These are phyloP conservation scores for Drosophila buzzatii DNA, from an alignment of 2,888 invertebrate genomes.

Conservation along the genomic window DNA sequence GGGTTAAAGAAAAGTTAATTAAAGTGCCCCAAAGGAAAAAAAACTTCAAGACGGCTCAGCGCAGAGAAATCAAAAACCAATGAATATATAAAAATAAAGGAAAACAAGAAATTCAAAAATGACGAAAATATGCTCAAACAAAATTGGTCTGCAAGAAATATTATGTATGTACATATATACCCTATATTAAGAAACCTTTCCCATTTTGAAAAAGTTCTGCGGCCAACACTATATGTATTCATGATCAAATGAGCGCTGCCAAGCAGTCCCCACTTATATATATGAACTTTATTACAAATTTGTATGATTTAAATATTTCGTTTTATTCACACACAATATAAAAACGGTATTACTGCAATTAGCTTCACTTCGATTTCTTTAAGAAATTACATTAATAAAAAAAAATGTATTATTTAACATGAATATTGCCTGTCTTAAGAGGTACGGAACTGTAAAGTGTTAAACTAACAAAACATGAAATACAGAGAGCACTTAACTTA, in stretches of 20 bases:
- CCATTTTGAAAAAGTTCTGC: neutral
- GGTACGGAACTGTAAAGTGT: neutral
- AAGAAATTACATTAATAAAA: constrained; percentile 4
- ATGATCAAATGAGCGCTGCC: neutral
- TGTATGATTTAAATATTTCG: constrained; percentile 20
- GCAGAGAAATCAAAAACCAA: too few relatives aligned
- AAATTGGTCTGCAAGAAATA: too few relatives aligned
- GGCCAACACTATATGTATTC: neutral
- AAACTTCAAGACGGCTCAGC: too few relatives aligned
- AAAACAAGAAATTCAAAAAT: too few relatives aligned
- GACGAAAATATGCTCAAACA: too few relatives aligned
- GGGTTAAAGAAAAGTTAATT: too few relatives aligned
- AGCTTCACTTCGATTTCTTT: constrained; percentile 2
- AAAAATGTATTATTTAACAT: neutral
- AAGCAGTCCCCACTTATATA: neutral
- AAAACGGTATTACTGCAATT: constrained; percentile 3
- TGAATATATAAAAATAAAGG: too few relatives aligned
- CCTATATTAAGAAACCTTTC: too few relatives aligned
- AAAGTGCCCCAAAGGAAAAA: too few relatives aligned
- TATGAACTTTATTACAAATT: neutral
- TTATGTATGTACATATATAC: too few relatives aligned
- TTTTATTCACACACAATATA: constrained; percentile 20
- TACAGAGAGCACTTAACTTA: neutral
- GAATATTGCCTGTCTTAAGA: neutral
- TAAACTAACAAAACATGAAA: neutral